Base-by-base conservation (phyloP, 2,113 vertebrate species). In the Lampris megalopsis region DNA sequence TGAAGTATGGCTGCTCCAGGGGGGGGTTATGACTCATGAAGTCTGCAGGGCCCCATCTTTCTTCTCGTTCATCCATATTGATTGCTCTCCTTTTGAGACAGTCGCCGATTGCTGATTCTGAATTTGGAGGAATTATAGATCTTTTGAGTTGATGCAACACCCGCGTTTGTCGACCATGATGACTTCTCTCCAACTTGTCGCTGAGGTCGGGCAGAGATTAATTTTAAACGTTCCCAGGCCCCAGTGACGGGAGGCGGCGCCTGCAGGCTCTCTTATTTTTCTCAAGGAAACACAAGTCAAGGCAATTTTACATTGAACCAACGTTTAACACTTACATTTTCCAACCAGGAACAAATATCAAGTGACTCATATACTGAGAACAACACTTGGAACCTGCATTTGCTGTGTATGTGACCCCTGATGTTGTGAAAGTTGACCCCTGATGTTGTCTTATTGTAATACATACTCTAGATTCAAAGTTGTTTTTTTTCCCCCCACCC, bases 1-100 rank as follows among this genome's bases (percentile, higher is more conserved):
- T 72, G 48, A 63, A 48, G 45, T 10, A 52, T 56, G 60, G 24
- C 58, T 37, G 49, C 71, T 40, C 60, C 8, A 8, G 24, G 41
- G 60, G 60, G 60, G 38, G 53, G 52, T 40, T 40, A 63, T 58
- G 56, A 69, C 67, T 69, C 13, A 48, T 59, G 8, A 24, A 45
- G 52, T 56, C 66, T 47, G 41, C 52, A 45, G 7, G 2, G 43
- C 35, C 41, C 56, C 8, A 38, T 52, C 35, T 58, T 10, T n/a
- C 52, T 36, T 53, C 9, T 8, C 45, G 10, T 45, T 47, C 37
- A 56, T 13, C 52, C 47, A 11, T 10, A 56, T 57, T 42, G 40
- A 56, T 43, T 41, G 54, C n/a, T n/a, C 2, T 53, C 8, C 52
- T 54, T n/a, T 54, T 2, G 11, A 54, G 5, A 54, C 52, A 4